Conservation (phyloP, 2,888 invertebrate species). For the Orchestes rusci region DNA sequence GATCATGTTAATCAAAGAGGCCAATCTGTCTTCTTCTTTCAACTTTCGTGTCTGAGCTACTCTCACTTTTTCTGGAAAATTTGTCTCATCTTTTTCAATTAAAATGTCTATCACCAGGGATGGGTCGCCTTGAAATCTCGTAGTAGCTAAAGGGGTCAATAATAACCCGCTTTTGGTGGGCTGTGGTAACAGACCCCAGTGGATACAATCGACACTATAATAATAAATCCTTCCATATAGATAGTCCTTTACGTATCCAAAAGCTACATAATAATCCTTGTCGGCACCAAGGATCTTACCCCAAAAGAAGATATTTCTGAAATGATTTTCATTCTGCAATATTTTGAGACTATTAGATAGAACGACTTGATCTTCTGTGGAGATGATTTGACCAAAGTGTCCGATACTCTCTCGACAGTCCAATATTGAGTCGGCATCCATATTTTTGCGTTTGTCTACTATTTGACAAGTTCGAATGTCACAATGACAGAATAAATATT, state of each 20-base stretch:
- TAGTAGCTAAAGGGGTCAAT: conserved; percentile 42
- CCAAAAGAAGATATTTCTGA: conserved; percentile 74
- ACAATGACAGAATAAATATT: no score
- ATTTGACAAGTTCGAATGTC: no score
- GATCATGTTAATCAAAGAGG: conserved; percentile 63
- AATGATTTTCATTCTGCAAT: conserved; percentile 79
- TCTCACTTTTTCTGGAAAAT: conserved; percentile 46
- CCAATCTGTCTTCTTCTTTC: conserved; percentile 73
- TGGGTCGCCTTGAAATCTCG: conserved; percentile 46
- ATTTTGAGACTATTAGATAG: conserved; percentile 71
- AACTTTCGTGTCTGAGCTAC: conserved; percentile 47
- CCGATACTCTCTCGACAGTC: conserved; percentile 50
- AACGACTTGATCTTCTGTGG: conserved; percentile 63
- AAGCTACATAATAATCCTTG: conserved; percentile 77
- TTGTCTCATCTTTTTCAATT: conserved; percentile 49
- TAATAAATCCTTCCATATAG: conserved; percentile 65
- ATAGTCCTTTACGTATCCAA: conserved; percentile 69
- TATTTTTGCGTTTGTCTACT: no score
- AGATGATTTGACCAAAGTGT: conserved; percentile 61
- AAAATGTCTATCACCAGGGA: conserved; percentile 45
- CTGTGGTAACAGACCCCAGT: conserved; percentile 58
- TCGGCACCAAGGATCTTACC: conserved; percentile 72
- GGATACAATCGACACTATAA: conserved; percentile 66
- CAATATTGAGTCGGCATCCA: conserved; percentile 51
- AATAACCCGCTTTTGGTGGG: conserved; percentile 42